Evolutionary conservation across 2,888 invertebrate genomes (phyloP), one percentile per base, ranked within the genome.

Genomic region (Drosophila borborema): DNA sequence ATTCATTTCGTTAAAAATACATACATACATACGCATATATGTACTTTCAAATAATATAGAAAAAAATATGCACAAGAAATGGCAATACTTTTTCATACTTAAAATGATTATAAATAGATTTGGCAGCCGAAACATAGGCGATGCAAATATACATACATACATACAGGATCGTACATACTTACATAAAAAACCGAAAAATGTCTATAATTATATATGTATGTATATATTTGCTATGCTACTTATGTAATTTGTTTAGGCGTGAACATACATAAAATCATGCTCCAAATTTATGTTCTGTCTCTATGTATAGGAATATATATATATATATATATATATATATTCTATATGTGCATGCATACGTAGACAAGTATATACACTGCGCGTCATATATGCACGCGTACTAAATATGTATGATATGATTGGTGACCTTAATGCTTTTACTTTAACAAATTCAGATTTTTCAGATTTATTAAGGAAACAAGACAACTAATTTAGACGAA

Each of bases 81-180:
- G 80, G 74, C 48, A 65, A 78, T 76, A 76, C 23, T 76, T 77
- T 79, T 77, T 71, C 80, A 74, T 71, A 80, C 65, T 62, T 59
- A 51, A 55, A 64, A 71, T 28, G 3, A 10, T 9, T 67, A 77
- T 53, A 68, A 74, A 74, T 80, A 80, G 68, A 77, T 41, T 77
- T 74, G 71, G 79, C 77, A 74, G 61, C 36, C 66, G 59, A 56
- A 40, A 54, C 67, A 65, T 59, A 77, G 55, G 58, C 38, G 51
- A 66, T 46, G 46, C 46, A 62, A 51, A 59, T 46, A 62, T 40
- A 7, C 23, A 51, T 58, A 7, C 23, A 51, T 58, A n/a, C n/a
- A 14, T 18, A 43, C 34, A 18, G 28, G 6, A 28, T 28, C 28
- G 28, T 23, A 18, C 23, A 28, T 38, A 43, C 48, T 9, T 45